Evolutionary conservation across 2,797 vertebrate species (phyloP), one percentile per base, ranked within the genome.

Genomic region (Naso thynnoides): DNA sequence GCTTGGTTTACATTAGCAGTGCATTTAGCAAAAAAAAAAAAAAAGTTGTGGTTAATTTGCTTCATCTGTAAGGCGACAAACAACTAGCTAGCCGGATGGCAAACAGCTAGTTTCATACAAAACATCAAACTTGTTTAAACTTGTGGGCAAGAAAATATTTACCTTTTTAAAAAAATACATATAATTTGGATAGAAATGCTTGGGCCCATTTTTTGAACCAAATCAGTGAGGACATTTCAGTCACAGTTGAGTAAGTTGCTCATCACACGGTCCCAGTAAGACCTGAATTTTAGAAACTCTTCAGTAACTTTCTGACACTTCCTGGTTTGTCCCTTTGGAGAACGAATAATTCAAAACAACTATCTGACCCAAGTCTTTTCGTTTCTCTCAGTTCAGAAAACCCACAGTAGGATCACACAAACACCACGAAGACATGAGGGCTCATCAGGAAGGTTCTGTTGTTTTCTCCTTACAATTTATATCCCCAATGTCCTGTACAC

Each of bases 311-410:
- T 58, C 5, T 67, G 27, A 31, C 15, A 53, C 39, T 59, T 29
- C 15, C 1, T 23, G 36, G 53, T 76, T 63, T 48, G n/a, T 69
- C 33, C 19, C 47, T 64, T 60, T 10, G 26, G 50, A 33, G 23
- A 44, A 14, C 15, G 50, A 49, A 70, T 50, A 18, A 14, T 61
- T 56, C 21, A 41, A 78, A 76, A 58, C 31, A 76, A 73, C 29
- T 54, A 39, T 54, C 23, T 69, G 57, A 86, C 47, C 63, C 45
- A 18, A 26, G 58, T 31, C 68, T 73, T 68, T 78, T 66, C 69
- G 61, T 75, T 71, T 71, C 19, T 72, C 48, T 54, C 24, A 26
- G 63, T 47, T 59, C 48, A 21, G n/a, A 18, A 14, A 49, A 45
- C 39, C n/a, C 57, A 48, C 64, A 58, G 54, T 1, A 6, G 36